Evolutionary conservation across 2,797 vertebrate genomes (phyloP).

Genomic region (Microchirus variegatus): DNA sequence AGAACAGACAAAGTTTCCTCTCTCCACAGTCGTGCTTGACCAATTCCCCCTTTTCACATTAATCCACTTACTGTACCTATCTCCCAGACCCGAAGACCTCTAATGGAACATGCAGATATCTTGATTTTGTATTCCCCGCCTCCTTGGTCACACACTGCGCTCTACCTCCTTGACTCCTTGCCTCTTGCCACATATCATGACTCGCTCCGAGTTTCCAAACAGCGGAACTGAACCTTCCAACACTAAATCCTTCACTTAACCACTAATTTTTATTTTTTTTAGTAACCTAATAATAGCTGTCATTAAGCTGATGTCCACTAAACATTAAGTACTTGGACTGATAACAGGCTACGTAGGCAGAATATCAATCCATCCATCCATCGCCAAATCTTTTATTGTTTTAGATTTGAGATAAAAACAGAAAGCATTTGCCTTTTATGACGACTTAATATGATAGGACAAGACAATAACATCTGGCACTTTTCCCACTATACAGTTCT

Average conservation of each 20-base stretch:
- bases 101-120: slow-evolving; percentile 60
- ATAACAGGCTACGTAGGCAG: neutral
- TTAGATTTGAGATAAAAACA: too few relatives aligned
- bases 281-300: slow-evolving; percentile 9
- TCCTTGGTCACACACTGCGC: slow-evolving; percentile 31
- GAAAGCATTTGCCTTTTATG: too few relatives aligned
- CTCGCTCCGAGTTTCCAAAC: slow-evolving; percentile 29
- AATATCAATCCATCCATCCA: too few relatives aligned
- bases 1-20: slow-evolving; percentile 68
- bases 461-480: too few relatives aligned
- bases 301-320: slow-evolving; percentile 32
- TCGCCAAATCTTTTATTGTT: too few relatives aligned
- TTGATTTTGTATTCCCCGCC: slow-evolving; percentile 15
- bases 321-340: slow-evolving; percentile 10
- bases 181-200: slow-evolving; percentile 53
- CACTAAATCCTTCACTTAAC: slow-evolving; percentile 13
- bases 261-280: slow-evolving; percentile 15
- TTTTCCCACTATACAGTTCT: too few relatives aligned
- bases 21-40: slow-evolving; percentile 52
- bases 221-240: slow-evolving; percentile 27
- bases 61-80: slow-evolving; percentile 55
- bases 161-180: slow-evolving; percentile 41
- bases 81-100: slow-evolving; percentile 25
- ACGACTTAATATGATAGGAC: too few relatives aligned
- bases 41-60: slow-evolving; percentile 55